Conservation (phyloP, 2,113 vertebrate species). For the Dermatemys mawii region DNA sequence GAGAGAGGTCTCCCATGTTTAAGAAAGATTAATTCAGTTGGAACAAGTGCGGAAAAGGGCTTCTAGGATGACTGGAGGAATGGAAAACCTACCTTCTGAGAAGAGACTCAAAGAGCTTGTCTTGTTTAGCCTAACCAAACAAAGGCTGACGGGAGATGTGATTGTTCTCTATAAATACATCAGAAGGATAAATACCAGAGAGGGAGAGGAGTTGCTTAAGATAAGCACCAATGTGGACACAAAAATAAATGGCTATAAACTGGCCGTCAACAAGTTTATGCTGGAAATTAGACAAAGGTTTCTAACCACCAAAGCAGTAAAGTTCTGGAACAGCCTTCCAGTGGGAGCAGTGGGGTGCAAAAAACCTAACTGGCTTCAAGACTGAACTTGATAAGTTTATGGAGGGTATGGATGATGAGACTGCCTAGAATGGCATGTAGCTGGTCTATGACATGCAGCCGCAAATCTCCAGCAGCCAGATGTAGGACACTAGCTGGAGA, state of each 20-base stretch:
- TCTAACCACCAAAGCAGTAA: not conserved
- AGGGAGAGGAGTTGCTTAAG: not conserved
- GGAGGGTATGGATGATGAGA: not conserved
- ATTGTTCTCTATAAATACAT: not conserved
- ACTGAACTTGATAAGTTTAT: not conserved
- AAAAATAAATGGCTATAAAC: not conserved
- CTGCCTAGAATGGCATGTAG: not conserved
- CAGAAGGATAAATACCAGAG: not conserved
- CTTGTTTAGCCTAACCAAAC: not conserved
- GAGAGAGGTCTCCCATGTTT: not conserved
- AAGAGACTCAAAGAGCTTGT: not conserved
- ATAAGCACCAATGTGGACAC: not conserved
- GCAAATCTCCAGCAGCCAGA: not conserved
- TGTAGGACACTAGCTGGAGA: not conserved
- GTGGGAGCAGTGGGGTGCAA: not conserved
- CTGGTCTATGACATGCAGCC: not conserved
- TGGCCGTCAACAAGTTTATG: not conserved
- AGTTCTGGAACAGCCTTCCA: not conserved
- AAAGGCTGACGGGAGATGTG: not conserved
- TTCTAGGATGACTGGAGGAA: not conserved
- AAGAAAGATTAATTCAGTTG: not conserved
- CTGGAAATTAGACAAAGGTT: not conserved
- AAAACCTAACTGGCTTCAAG: not conserved
- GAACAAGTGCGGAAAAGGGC: not conserved
- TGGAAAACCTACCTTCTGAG: not conserved